phyloP scores from a whole-genome alignment of 1,140 invertebrate genomes.

The Sipha flava region DNA sequence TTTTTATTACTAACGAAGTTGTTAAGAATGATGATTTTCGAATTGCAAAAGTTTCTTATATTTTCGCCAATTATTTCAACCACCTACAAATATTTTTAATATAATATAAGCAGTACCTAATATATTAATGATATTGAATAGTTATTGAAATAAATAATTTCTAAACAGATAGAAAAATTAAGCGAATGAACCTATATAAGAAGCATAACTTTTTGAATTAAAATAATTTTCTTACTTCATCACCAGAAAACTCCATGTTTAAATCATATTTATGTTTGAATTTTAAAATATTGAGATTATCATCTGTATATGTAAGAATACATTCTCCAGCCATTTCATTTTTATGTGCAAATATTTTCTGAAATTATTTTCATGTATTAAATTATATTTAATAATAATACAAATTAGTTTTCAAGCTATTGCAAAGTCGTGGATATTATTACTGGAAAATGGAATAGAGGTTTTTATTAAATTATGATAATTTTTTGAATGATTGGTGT shows the following conservation, averaged over 20 bases:
- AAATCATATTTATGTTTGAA: neutral
- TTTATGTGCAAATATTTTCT: neutral
- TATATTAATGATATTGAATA: too few relatives aligned
- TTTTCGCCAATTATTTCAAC: neutral
- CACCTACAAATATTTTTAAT: too few relatives aligned
- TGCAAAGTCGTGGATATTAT: too few relatives aligned
- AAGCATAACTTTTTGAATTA: neutral
- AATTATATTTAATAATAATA: too few relatives aligned
- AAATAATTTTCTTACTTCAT: neutral
- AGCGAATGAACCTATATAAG: too few relatives aligned
- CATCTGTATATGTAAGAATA: neutral
- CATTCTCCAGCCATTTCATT: neutral
- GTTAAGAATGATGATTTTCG: neutral
- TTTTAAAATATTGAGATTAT: neutral
- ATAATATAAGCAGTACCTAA: too few relatives aligned
- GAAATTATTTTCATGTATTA: neutral
- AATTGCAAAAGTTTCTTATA: neutral
- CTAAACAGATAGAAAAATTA: neutral
- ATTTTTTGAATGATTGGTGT: too few relatives aligned
- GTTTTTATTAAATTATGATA: too few relatives aligned
- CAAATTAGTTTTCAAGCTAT: too few relatives aligned
- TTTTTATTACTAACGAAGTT: neutral
- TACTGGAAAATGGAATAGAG: too few relatives aligned
- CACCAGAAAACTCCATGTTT: neutral
- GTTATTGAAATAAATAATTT: neutral